These are phyloP conservation scores for Monopterus albus DNA, from an alignment of 2,113 vertebrate species.

Conservation along the genomic window DNA sequence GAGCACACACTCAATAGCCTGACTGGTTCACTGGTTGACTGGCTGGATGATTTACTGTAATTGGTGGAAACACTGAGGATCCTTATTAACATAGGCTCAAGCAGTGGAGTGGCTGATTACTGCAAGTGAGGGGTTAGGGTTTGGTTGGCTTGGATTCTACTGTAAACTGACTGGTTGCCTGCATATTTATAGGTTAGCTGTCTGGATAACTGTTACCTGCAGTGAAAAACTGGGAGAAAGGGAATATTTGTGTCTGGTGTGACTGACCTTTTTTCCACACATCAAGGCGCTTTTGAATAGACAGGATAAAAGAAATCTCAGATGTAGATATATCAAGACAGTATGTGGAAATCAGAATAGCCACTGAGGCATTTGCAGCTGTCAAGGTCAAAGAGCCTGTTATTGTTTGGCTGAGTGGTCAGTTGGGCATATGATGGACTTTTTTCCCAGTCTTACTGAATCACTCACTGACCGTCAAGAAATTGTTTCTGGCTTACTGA, in stretches of 20 bases:
- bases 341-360: not conserved
- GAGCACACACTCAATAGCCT: conserved; percentile 63
- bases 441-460: conserved; percentile 16
- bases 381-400: conserved; percentile 21
- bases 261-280: not conserved
- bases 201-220: not conserved
- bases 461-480: conserved; percentile 13
- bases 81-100: conserved; percentile 39
- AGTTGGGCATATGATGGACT: conserved; percentile 25
- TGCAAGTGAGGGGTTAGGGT: conserved; percentile 35
- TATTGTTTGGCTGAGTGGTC: conserved; percentile 41
- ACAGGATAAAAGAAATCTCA: not conserved
- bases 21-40: conserved; percentile 58
- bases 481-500: not conserved
- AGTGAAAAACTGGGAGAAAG: not conserved
- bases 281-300: not conserved
- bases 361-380: conserved; percentile 29
- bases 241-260: not conserved
- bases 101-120: conserved; percentile 30
- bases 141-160: not conserved
- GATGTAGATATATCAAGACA: conserved; percentile 3
- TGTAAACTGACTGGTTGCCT: not conserved
- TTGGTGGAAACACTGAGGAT: conserved; percentile 63
- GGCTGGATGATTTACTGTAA: conserved; percentile 58
- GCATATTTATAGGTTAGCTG: conserved; percentile 5